Base-by-base conservation (phyloP, 2,888 invertebrate species). In the Kryphioiulus occultus region DNA sequence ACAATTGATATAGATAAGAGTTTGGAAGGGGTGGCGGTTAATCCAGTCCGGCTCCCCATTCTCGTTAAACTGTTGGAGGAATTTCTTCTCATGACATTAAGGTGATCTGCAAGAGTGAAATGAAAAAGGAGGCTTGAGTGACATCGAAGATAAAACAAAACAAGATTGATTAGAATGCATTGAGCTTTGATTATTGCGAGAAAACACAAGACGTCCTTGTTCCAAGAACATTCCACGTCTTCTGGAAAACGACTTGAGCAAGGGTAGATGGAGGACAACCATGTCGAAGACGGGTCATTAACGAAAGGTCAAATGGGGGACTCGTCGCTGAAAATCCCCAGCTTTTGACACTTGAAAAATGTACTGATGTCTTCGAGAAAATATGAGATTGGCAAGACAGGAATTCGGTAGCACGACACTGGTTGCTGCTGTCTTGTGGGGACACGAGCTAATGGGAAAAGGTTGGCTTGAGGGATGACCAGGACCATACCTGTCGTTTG, bases 351-450 rank as follows among this genome's bases (percentile, higher is more conserved):
- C 59, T 59, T 59, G 59, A 59, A 59, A 59, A 59, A 59, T 59
- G 7, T 59, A 59, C n/a, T 2, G 59, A n/a, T 59, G 59, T 59
- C 32, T 30, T 32, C 39, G 39, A 30, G 83, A 35, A 83, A 83
- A 35, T 32, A 83, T 83, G 83, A 83, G 83, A 35, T 39, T 83
- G 83, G 39, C 32, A 83, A 83, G 12, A 83, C 32, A 83, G 83
- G 83, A 83, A 83, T 83, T 32, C 83, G n/a, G 83, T 83, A 83
- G 83, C 83, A 83, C 83, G 83, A 83, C 83, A 83, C 12, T 5
- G 39, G 32, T 30, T 83, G 83, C 83, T 59, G 59, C 59, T 59
- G 83, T 19, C 83, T 83, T 3, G 83, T 2, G 83, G 83, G 83
- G 39, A 83, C 83, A n/a, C n/a, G 32, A 82, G 32, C 15, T 32